Evolutionary conservation across 2,888 invertebrate species (phyloP), one percentile per base, ranked within the genome.

Genomic region (Sicus ferrugineus): DNA sequence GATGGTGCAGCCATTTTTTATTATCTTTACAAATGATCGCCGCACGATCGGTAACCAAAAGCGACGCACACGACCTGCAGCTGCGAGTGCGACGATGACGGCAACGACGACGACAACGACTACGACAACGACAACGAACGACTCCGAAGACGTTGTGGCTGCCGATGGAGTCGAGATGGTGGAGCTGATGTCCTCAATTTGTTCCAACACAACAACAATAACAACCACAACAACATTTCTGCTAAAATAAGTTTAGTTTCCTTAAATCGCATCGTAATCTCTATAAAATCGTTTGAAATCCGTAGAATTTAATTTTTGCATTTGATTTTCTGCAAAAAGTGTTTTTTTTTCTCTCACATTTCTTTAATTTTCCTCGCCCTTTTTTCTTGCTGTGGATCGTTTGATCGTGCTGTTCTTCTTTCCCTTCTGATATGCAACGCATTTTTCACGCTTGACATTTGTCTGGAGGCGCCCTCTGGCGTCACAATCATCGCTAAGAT

Each of bases 391-490:
- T 9, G 23, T 28, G 7, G 1, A 34, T 26, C 38, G 6, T 38
- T 6, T 9, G n/a, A 3, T 42, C 42, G 42, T 42, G 26, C 54
- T 7, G 4, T 9, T 46, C 46, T n/a, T 16, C 46, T 9, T n/a
- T 46, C 11, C 21, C 30, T 31, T 31, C n/a, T 30, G 66, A 72
- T 78, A 78, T 79, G 79, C 78, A 79, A 81, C 81, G 82, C 81
- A 83, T 83, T 83, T 82, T 82, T 83, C 81, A 83, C 81, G 83
- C 81, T 80, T 82, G 83, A 80, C 81, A 80, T 82, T 82, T 82
- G 81, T 82, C 81, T 83, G 76, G 79, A 75, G 79, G 79, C 81
- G 77, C 80, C 80, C 79, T 81, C 77, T 80, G 76, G 75, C 72
- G 76, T 76, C 72, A 72, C 75, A 72, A 73, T 67, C n/a, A n/a